phyloP scores from a whole-genome alignment of 2,797 vertebrate genomes.

The Fistularia commersonii region DNA sequence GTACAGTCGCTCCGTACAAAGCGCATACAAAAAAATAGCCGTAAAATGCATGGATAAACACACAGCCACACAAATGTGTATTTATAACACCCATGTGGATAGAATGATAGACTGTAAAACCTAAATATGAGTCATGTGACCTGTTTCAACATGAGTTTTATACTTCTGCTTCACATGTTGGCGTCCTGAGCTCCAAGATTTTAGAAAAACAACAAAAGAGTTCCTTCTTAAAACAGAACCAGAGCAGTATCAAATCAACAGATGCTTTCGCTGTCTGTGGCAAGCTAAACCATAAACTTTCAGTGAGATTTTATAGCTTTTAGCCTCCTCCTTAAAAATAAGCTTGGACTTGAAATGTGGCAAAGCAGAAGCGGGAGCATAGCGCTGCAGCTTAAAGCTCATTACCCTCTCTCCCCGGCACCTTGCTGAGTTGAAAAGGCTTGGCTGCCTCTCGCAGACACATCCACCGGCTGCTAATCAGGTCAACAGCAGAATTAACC shows the following conservation, averaged over 20 bases:
- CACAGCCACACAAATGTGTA: conserved; percentile 48
- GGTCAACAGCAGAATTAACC: conserved; percentile 78
- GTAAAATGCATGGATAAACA: conserved; percentile 63
- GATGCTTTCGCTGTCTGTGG: conserved; percentile 46
- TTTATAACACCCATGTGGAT: conserved; percentile 61
- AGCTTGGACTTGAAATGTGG: conserved; percentile 68
- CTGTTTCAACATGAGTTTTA: conserved; percentile 53
- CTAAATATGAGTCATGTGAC: conserved; percentile 50
- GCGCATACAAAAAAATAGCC: conserved; percentile 20
- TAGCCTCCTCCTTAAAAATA: conserved; percentile 57
- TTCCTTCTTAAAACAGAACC: conserved; percentile 57
- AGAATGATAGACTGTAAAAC: conserved; percentile 54
- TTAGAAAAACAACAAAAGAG: conserved; percentile 54
- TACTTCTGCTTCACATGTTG: conserved; percentile 42
- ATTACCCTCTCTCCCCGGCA: conserved; percentile 78
- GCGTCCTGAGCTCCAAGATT: conserved; percentile 45
- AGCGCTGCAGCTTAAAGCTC: conserved; percentile 80
- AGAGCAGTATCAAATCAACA: conserved; percentile 24
- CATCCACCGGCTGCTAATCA: conserved; percentile 78
- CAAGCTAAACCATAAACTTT: conserved; percentile 38
- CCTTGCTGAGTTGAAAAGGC: conserved; percentile 80
- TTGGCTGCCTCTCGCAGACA: conserved; percentile 75
- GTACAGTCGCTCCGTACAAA: conserved; percentile 13
- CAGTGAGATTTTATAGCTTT: conserved; percentile 42
- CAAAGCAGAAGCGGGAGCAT: conserved; percentile 55